Base-by-base conservation (phyloP, 2,888 invertebrate genomes). In the Erynnis tages region DNA sequence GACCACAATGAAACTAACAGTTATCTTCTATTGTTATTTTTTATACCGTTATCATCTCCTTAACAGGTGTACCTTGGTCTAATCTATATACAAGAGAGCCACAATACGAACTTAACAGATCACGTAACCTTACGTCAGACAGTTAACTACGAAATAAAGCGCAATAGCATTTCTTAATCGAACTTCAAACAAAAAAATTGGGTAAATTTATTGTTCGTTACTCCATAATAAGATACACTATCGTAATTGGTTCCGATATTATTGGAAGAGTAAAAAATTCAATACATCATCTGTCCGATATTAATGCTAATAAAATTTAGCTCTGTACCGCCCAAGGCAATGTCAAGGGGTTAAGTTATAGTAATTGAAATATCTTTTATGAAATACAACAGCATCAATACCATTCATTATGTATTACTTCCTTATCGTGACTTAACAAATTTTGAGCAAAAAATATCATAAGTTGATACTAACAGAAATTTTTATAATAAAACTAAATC, bases 1-100 rank as follows among this genome's bases (percentile, higher is more conserved):
- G 62, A 62, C 62, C 63, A 79, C 75, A 77, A 80, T 73, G 73
- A 71, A 30, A 63, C 49, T 69, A 75, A 81, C 85, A 75, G 85
- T 84, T 80, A 76, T 76, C 73, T 77, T 73, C 72, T 81, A 73
- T 83, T 80, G 73, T 77, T 76, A 66, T 63, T 66, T 65, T 65
- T 67, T 68, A 69, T 74, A 79, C 79, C 82, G 82, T 80, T 82
- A 75, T 69, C 68, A 68, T 78, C 72, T 76, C 67, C 68, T 71
- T 77, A 77, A 74, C 82, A 85, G 83, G 84, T 85, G 73, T 57
- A 60, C 59, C 59, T 61, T 66, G 58, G 23, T 59, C 19, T 43
- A 29, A 52, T 44, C 44, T 44, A 21, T 35, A 13, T 32, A 45
- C 8, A 47, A 27, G 25, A n/a, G 13, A 17, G 37, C 27, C 19